These are phyloP conservation scores for Acomys russatus DNA, from an alignment of 2,797 vertebrate species.

Conservation along the genomic window DNA sequence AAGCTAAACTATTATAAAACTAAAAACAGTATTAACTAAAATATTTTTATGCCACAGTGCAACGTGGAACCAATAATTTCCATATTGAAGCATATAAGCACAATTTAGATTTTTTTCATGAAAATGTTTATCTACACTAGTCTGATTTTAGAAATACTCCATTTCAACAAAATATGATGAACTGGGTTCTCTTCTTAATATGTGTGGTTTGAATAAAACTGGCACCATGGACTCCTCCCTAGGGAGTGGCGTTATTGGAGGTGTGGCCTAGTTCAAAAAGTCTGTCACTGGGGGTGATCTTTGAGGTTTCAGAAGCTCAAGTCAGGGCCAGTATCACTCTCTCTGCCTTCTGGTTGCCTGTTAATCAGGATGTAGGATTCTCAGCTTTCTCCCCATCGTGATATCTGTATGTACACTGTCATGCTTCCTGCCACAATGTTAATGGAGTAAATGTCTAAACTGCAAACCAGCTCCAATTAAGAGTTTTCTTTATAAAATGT, in stretches of 20 bases:
- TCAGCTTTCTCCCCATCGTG: not conserved
- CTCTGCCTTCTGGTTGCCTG: not conserved
- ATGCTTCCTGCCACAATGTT: not conserved
- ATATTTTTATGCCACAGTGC: too few relatives aligned
- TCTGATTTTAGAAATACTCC: slow-evolving; percentile 24
- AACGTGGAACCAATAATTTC: not conserved
- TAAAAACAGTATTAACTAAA: not conserved
- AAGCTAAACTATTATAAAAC: not conserved
- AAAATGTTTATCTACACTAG: not conserved
- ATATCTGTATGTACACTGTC: not conserved
- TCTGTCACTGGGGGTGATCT: not conserved
- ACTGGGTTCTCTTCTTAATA: not conserved
- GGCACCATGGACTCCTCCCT: not conserved
- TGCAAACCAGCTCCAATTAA: not conserved
- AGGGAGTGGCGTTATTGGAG: not conserved
- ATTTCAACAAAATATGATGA: not conserved
- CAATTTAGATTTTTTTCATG: not conserved
- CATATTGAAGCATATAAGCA: not conserved
- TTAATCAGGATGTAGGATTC: not conserved
- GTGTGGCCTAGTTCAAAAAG: not conserved
- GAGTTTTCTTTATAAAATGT: not conserved
- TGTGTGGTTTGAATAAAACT: not conserved
- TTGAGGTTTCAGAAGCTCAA: not conserved
- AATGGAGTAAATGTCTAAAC: not conserved
- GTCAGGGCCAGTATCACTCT: not conserved